These are phyloP conservation scores for Clepsis dumicolana DNA, from an alignment of 2,888 invertebrate species.

Conservation along the genomic window DNA sequence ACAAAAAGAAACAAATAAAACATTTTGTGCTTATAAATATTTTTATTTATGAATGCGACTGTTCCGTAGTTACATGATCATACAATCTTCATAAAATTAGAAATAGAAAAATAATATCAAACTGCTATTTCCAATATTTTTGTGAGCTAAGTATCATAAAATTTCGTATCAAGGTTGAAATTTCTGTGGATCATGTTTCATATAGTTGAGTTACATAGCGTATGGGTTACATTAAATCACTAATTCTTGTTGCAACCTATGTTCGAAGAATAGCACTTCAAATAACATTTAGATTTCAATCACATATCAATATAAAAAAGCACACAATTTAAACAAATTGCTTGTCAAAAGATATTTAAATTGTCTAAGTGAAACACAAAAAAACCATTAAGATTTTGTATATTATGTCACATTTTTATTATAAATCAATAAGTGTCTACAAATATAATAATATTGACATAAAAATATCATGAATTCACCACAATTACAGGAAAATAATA, in stretches of 20 bases:
- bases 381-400: conserved; percentile 57
- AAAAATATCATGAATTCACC: conserved; percentile 74
- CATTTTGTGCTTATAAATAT: conserved; percentile 77
- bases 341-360: conserved; percentile 58
- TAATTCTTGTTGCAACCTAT: conserved; percentile 21
- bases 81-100: conserved; percentile 84
- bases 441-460: conserved; percentile 66
- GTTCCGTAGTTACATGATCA: conserved; percentile 80
- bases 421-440: conserved; percentile 68
- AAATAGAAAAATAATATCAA: conserved; percentile 87
- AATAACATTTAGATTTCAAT: conserved; percentile 33
- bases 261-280: conserved; percentile 15
- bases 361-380: conserved; percentile 69
- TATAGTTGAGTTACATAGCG: conserved; percentile 16
- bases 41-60: conserved; percentile 84
- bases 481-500: conserved; percentile 68
- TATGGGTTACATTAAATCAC: conserved; percentile 24
- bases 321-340: conserved; percentile 58
- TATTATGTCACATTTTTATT: conserved; percentile 80
- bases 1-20: conserved; percentile 66
- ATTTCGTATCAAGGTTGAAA: background rate
- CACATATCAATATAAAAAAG: conserved; percentile 56
- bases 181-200: conserved; percentile 17
- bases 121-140: conserved; percentile 78
- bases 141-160: conserved; percentile 63